Conservation (phyloP, 30 jellyfish, hydroid and myxozoan species). For the Aurelia sp. region DNA sequence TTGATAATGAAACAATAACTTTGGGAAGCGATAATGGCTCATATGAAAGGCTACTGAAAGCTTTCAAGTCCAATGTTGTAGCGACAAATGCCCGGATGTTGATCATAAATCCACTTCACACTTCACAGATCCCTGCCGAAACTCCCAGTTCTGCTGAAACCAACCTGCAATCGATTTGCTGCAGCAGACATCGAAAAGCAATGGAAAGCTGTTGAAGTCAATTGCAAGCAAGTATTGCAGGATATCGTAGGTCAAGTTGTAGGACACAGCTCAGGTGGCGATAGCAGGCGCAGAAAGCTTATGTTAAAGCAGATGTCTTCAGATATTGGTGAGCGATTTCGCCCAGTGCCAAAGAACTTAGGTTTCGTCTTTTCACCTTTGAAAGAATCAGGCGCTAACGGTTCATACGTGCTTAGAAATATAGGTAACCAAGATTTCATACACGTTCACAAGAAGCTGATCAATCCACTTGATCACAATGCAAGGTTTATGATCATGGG, state of each 20-base stretch:
- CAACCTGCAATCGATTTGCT: constrained; percentile 7
- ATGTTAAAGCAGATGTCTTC: neutral
- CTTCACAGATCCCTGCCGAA: neutral
- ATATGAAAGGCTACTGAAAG: no score
- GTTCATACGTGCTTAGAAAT: neutral
- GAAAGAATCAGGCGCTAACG: neutral
- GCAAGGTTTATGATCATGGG: constrained; percentile 4
- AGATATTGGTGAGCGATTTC: neutral
- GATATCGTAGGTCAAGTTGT: neutral
- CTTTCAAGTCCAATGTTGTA: no score
- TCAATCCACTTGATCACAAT: constrained; percentile 5
- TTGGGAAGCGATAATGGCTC: neutral
- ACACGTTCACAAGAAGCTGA: constrained; percentile 15
- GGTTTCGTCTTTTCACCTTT: neutral
- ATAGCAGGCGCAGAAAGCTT: neutral
- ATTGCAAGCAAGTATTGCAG: constrained; percentile 3
- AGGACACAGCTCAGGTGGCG: constrained; percentile 26
- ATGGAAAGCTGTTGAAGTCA: neutral
- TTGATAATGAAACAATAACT: neutral
- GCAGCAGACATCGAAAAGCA: neutral
- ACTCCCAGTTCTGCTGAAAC: neutral
- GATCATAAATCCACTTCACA: no score
- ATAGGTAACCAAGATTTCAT: constrained; percentile 3
- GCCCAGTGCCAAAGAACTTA: neutral
- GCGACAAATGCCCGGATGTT: no score